Evolutionary conservation across 1,140 invertebrate genomes (phyloP), one percentile per base, ranked within the genome.

Genomic region (Phthorimaea operculella): DNA sequence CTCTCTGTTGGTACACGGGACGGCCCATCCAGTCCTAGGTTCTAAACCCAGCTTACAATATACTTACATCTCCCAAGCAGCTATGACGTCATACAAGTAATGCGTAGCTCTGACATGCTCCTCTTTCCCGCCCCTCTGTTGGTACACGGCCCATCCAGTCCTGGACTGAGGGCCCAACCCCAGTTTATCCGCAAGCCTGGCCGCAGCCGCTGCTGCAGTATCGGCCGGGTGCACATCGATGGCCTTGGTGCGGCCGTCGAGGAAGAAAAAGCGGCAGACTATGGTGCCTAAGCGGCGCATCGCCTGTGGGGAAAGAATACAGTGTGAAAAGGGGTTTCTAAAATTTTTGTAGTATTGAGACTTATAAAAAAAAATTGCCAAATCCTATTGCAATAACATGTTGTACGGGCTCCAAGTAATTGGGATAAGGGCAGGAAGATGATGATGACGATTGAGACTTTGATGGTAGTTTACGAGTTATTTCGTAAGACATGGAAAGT

Each of bases 121-220:
- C 78, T 98, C 96, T 6, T 90, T 90, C 60, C 95, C 94, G 0
- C 91, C 91, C 17, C 90, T 86, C 83, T 90, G 93, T 76, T 96
- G 92, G 88, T 96, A 98, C 54, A 98, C 92, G 0, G 96, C 95
- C 96, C 96, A 98, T 33, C 97, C 97, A 60, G 97, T 95, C 1
- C 95, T 83, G 47, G 91, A 92, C 56, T 89, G 85, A 28, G 76
- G 68, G 10, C 74, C 67, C 7, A 98, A 88, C 33, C 93, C 94
- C 45, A 98, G 90, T 75, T 97, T 94, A 72, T 96, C 94, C 0
- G 95, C 95, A 12, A 99, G 87, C 68, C 95, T 94, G 4, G 91
- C 89, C 9, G 96, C 92, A 0, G 96, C 95, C 72, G 98, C 96
- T 4, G 91, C 90, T 0, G 95, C 96, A 4, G 96, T 98, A 70